Conservation (phyloP, 2,113 vertebrate genomes). For the Podarcis cretensis region DNA sequence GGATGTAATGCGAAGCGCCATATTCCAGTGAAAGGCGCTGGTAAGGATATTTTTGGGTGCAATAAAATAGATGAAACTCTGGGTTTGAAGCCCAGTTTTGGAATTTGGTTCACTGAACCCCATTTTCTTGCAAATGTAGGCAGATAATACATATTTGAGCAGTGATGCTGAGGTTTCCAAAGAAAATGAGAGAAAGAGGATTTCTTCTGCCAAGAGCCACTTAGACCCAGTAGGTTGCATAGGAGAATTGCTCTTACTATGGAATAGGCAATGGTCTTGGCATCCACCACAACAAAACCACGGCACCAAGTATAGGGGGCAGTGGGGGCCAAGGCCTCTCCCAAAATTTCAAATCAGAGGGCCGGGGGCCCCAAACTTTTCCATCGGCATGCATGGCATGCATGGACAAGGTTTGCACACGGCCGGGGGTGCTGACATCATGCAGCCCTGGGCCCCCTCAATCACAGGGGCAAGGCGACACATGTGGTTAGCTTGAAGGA, state of each 20-base stretch:
- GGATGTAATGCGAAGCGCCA: slow-evolving; percentile 67
- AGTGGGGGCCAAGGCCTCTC: too few relatives aligned
- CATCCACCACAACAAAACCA: too few relatives aligned
- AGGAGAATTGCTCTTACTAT: neutral
- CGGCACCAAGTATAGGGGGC: too few relatives aligned
- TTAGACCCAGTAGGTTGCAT: neutral
- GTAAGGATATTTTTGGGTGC: slow-evolving; percentile 59
- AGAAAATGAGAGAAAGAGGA: neutral
- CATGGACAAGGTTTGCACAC: too few relatives aligned
- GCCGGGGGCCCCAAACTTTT: too few relatives aligned
- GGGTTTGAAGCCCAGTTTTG: neutral
- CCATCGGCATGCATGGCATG: too few relatives aligned
- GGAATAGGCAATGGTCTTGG: too few relatives aligned
- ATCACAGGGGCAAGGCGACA: too few relatives aligned
- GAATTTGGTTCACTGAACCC: neutral
- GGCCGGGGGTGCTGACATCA: too few relatives aligned
- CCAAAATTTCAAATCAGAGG: too few relatives aligned
- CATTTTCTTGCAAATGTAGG: neutral
- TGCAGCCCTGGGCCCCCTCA: too few relatives aligned
- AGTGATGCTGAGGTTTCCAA: neutral
- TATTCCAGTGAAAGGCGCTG: slow-evolving; percentile 67
- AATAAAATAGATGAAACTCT: neutral
- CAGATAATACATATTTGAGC: neutral
- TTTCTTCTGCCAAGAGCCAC: neutral
- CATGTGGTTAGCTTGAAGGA: too few relatives aligned